Conservation (phyloP, 2,888 invertebrate genomes). For the Apodemia zela region DNA sequence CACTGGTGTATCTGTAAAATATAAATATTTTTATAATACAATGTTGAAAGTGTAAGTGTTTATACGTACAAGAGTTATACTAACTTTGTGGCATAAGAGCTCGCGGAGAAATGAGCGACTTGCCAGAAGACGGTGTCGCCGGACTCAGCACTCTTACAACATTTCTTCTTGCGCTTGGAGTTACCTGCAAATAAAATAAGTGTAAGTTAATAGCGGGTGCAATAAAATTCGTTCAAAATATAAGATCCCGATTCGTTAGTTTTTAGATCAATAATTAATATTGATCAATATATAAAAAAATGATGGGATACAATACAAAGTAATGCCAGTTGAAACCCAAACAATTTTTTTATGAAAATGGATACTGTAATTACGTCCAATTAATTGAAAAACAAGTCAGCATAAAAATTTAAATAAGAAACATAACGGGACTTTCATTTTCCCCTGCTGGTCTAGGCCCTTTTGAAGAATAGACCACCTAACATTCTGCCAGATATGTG, state of each 20-base stretch:
- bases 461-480: conserved; percentile 39
- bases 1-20: conserved; percentile 41
- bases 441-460: no score
- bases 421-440: no score
- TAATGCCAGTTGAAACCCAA: no score
- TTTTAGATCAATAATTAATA: neutral
- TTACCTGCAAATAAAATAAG: conserved; percentile 36
- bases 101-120: conserved; percentile 73
- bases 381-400: no score
- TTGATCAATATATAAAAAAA: no score
- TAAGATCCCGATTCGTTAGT: neutral
- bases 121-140: conserved; percentile 62
- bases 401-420: no score
- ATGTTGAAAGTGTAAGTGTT: neutral
- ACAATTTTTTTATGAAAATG: no score
- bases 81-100: conserved; percentile 66
- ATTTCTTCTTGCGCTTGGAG: conserved; percentile 53
- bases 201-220: neutral
- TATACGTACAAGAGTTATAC: conserved; percentile 18
- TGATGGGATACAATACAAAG: no score
- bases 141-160: conserved; percentile 69
- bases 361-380: no score
- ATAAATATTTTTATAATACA: neutral
- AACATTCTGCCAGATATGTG: conserved; percentile 30
- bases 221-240: neutral